Conservation (phyloP, 1,140 invertebrate species). For the Hypothenemus hampei region DNA sequence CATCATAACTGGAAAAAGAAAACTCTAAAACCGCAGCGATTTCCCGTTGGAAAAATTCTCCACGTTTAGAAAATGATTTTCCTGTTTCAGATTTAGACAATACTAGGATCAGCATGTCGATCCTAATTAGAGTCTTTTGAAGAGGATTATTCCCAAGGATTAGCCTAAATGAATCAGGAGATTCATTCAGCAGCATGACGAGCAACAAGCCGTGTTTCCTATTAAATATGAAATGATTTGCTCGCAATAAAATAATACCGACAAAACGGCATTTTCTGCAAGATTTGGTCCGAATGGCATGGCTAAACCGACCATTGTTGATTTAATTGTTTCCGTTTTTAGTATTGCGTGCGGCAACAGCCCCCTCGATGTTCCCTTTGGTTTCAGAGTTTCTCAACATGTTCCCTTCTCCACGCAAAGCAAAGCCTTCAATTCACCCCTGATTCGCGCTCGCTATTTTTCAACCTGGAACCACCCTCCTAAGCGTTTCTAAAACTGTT, state of each 20-base stretch:
- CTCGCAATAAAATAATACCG: conserved; percentile 35
- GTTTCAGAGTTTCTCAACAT: conserved; percentile 32
- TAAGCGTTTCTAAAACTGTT: neutral
- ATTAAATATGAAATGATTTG: conserved; percentile 42
- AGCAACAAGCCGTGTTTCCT: conserved; percentile 35
- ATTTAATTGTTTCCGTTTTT: conserved; percentile 48
- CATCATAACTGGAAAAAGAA: conserved; percentile 26
- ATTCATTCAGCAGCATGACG: conserved; percentile 4
- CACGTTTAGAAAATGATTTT: too few relatives aligned
- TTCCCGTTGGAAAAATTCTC: too few relatives aligned
- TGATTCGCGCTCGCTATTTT: neutral
- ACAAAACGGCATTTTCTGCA: conserved; percentile 46
- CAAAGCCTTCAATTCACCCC: neutral
- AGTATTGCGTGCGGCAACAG: conserved; percentile 34
- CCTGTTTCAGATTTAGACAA: too few relatives aligned
- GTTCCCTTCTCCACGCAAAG: conserved; percentile 12
- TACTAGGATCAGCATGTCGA: too few relatives aligned
- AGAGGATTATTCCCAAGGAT: too few relatives aligned
- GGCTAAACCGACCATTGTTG: conserved; percentile 46
- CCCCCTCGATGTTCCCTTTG: conserved; percentile 2
- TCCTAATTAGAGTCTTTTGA: too few relatives aligned
- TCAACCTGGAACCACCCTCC: neutral
- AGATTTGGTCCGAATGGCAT: conserved; percentile 43
- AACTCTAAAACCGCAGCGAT: conserved; percentile 22
- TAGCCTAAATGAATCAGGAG: conserved; percentile 9